phyloP scores from a whole-genome alignment of 2,888 invertebrate genomes.

The Mythimna albipuncta region DNA sequence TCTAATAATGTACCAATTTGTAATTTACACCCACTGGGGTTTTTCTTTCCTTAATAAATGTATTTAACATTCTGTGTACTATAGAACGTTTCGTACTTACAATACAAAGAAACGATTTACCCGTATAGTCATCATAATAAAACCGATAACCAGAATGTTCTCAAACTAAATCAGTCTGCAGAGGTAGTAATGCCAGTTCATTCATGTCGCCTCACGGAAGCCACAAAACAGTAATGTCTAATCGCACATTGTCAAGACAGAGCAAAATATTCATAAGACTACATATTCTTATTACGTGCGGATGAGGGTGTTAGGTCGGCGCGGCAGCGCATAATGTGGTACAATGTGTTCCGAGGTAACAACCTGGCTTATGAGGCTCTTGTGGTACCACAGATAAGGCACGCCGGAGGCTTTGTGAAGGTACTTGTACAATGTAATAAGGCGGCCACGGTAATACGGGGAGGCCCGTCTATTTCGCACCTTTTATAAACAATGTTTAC shows the following conservation, averaged over 20 bases:
- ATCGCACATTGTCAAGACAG: conserved; percentile 77
- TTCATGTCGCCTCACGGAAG: conserved; percentile 61
- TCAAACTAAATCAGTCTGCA: conserved; percentile 45
- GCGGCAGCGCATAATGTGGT: conserved; percentile 86
- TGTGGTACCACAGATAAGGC: conserved; percentile 86
- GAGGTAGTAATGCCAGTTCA: conserved; percentile 59
- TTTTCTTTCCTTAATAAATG: no score
- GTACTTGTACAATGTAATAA: conserved; percentile 85
- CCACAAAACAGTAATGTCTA: conserved; percentile 72
- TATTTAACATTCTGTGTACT: background rate
- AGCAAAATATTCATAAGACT: conserved; percentile 84
- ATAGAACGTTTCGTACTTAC: background rate
- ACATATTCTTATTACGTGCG: conserved; percentile 84
- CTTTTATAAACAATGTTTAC: conserved; percentile 83
- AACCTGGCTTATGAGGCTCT: conserved; percentile 87
- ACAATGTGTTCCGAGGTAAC: conserved; percentile 89
- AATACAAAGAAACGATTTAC: conserved; percentile 12
- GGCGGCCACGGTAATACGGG: conserved; percentile 79
- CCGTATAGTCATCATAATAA: conserved; percentile 15
- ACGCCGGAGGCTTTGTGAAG: conserved; percentile 85
- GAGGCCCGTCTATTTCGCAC: conserved; percentile 78
- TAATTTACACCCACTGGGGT: background rate
- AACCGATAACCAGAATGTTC: conserved; percentile 20
- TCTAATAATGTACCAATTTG: background rate
- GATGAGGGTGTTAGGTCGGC: conserved; percentile 80